Evolutionary conservation across 2,888 invertebrate genomes (phyloP), one percentile per base, ranked within the genome.

Genomic region (Oxytorus armatus): DNA sequence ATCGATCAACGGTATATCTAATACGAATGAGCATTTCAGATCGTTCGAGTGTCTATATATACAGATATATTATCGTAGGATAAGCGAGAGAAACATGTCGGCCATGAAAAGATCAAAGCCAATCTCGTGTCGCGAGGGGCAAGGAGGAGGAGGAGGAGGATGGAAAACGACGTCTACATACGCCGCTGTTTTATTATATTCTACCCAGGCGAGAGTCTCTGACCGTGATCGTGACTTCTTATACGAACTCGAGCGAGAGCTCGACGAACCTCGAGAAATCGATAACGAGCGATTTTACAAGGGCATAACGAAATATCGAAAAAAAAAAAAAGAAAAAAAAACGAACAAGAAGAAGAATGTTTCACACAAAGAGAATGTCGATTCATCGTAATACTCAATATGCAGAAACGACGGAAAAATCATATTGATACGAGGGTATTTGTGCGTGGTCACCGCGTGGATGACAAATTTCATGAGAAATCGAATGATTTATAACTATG

Each of bases 221-320:
- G 77, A 77, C 69, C 77, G 55, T 77, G 77, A 77, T 70, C 77
- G 69, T 77, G 76, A 77, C 76, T 77, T 63, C 53, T 63, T 63
- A n/a, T n/a, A 47, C 69, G 44, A 76, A 69, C 76, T 77, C 69
- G 39, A 51, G 75, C 69, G 39, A 51, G 75, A 76, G 39, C 16
- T 16, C 53, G 36, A 53, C 51, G 25, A 59, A 51, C 61, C 59
- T 59, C 57, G 39, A 57, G 36, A 57, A 55, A 29, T 29, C 23
- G 61, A 77, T 51, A 10, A 42, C 25, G 29, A 63, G n/a, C 23
- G 16, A 65, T 63, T 42, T 3, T n/a, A n/a, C n/a, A n/a, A n/a
- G n/a, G n/a, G n/a, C n/a, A n/a, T n/a, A n/a, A n/a, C n/a, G n/a
- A n/a, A n/a, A n/a, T n/a, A n/a, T n/a, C n/a, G n/a, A n/a, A n/a